Evolutionary conservation across 2,797 vertebrate genomes (phyloP).

Genomic region (Muscicapa striata): DNA sequence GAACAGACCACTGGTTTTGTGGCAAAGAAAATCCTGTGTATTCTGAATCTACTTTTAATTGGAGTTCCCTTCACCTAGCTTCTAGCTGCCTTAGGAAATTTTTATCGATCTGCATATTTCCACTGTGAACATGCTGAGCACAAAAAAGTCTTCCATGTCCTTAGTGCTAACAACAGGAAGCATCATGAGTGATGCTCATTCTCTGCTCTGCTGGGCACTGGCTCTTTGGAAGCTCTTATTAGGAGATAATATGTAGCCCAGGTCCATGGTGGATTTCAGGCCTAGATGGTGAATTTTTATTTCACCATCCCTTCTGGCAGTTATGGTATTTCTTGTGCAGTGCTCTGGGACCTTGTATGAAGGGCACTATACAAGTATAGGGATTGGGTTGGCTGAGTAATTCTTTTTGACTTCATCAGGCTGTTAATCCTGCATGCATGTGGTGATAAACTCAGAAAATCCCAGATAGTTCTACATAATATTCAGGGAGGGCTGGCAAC

Average conservation of each 20-base stretch:
- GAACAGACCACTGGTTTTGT: not conserved
- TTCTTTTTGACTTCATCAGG: slow-evolving; percentile 83
- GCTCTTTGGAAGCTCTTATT: not conserved
- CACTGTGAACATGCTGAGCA: not conserved
- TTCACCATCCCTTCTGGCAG: not conserved
- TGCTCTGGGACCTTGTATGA: slow-evolving; percentile 20
- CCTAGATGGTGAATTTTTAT: not conserved
- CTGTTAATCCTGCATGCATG: slow-evolving; percentile 84
- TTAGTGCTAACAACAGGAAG: not conserved
- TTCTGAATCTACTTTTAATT: not conserved
- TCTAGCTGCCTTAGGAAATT: not conserved
- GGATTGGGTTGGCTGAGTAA: slow-evolving; percentile 68
- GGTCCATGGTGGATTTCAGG: not conserved
- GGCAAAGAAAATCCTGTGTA: not conserved
- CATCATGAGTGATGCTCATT: not conserved
- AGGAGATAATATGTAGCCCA: not conserved
- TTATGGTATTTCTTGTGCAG: not conserved
- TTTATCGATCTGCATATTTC: not conserved
- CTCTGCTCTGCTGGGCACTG: not conserved
- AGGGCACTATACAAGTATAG: slow-evolving; percentile 14
- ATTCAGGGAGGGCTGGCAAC: slow-evolving; percentile 79
- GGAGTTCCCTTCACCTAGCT: not conserved
- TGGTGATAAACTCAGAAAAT: slow-evolving; percentile 87
- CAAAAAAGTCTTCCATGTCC: not conserved
- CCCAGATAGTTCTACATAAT: slow-evolving; percentile 84